Percentiles rank a stretch among this genome's conserved stretches.
Conservation (phyloP, 2,113 vertebrate genomes). For the Gallinago paraguaiae region DNA sequence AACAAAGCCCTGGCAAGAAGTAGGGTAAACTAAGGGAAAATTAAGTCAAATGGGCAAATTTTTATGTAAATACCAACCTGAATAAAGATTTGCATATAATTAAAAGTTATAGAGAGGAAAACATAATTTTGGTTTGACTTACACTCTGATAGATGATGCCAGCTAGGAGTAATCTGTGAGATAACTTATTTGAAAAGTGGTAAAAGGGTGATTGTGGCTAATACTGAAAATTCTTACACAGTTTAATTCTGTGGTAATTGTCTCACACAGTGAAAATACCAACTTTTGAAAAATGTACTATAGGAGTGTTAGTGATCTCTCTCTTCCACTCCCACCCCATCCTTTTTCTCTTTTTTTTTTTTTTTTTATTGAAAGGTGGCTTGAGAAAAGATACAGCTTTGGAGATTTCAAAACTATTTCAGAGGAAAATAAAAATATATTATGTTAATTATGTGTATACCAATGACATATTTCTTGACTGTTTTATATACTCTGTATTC, state of each 20-base stretch:
- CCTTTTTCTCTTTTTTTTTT: not conserved
- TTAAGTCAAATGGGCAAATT: not conserved
- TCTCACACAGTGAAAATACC: not conserved
- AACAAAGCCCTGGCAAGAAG: not conserved
- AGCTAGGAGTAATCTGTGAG: not conserved
- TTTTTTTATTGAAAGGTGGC: not conserved
- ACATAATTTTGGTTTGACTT: not conserved
- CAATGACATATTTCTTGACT: not conserved
- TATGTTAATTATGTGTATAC: not conserved
- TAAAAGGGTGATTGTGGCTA: not conserved
- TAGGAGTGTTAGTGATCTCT: not conserved
- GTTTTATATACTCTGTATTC: not conserved
- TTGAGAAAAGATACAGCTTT: not conserved
- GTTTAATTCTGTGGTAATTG: not conserved
- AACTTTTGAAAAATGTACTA: not conserved
- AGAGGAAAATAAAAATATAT: not conserved
- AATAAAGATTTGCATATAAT: not conserved
- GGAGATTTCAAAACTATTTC: not conserved
- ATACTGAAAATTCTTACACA: not conserved
- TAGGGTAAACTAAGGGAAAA: not conserved
- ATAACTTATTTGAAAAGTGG: not conserved
- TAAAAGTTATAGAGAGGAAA: not conserved
- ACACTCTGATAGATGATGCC: not conserved
- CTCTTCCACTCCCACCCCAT: accelerated
- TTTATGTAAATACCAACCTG: not conserved